A percentile compares a stretch with the other conserved stretches of the same genome.
Evolutionary conservation across 1,140 invertebrate species (phyloP).

Genomic region (Cydia fagiglandana): DNA sequence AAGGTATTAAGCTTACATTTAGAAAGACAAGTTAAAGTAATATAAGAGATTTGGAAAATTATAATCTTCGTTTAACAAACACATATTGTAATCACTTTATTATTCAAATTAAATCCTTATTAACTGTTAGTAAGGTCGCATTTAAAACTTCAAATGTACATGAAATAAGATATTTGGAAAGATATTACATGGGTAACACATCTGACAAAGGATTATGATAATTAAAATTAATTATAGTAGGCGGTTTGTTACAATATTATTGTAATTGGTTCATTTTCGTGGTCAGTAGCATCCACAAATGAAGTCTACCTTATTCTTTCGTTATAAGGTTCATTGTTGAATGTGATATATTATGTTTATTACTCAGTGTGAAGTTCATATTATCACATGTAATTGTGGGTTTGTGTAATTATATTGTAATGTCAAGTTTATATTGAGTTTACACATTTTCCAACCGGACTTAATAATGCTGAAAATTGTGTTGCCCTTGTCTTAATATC

Average conservation of each 20-base stretch:
- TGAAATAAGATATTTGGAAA: neutral
- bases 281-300: neutral
- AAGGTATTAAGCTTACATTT: neutral
- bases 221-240: constrained; percentile 7
- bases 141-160: neutral
- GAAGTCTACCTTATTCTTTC: neutral
- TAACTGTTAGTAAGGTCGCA: neutral
- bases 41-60: neutral
- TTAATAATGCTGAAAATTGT: neutral
- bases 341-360: neutral
- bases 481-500: neutral
- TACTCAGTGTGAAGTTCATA: constrained; percentile 8
- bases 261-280: neutral
- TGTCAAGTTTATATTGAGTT: constrained; percentile 25
- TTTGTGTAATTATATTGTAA: constrained; percentile 14
- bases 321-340: neutral
- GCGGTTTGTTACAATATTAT: neutral
- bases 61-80: neutral
- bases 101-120: neutral
- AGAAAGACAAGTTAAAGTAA: neutral
- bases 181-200: neutral
- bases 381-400: constrained; percentile 17
- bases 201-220: constrained; percentile 23
- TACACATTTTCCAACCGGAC: constrained; percentile 13
- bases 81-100: neutral